Evolutionary conservation across 2,797 vertebrate genomes (phyloP).

Genomic region (Apogon talboti): DNA sequence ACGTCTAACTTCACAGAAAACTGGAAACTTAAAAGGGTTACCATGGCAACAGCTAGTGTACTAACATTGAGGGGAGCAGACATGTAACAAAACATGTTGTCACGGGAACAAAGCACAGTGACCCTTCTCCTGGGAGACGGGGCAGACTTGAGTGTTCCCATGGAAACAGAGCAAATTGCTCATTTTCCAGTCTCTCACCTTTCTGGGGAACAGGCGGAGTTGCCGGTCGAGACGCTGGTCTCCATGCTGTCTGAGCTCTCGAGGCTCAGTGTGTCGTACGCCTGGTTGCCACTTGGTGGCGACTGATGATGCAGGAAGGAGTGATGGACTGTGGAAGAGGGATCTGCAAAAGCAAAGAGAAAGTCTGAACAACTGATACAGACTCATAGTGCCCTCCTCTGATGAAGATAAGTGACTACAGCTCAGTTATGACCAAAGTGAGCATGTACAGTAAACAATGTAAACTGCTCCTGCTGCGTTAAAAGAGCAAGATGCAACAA

Average conservation of each 20-base stretch:
- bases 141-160: conserved; percentile 82
- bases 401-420: conserved; percentile 79
- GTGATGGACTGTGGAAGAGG: conserved; percentile 86
- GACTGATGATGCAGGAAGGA: conserved; percentile 93
- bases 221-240: conserved; percentile 94
- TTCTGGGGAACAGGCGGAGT: conserved; percentile 91
- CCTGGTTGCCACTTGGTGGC: conserved; percentile 80
- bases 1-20: conserved; percentile 56
- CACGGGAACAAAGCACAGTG: conserved; percentile 83
- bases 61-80: conserved; percentile 64
- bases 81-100: conserved; percentile 85
- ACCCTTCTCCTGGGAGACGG: conserved; percentile 73
- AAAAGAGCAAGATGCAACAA: not conserved
- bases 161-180: conserved; percentile 78
- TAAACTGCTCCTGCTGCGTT: not conserved
- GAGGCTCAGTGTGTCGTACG: conserved; percentile 95
- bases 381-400: conserved; percentile 88
- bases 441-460: conserved; percentile 61
- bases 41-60: conserved; percentile 80
- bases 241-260: conserved; percentile 99
- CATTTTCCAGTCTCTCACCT: conserved; percentile 79
- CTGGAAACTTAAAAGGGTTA: conserved; percentile 73
- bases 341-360: conserved; percentile 60
- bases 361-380: conserved; percentile 66
- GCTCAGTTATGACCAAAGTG: conserved; percentile 66